These are phyloP conservation scores for Struthidea cinerea DNA, from an alignment of 2,113 vertebrate species.

Conservation along the genomic window DNA sequence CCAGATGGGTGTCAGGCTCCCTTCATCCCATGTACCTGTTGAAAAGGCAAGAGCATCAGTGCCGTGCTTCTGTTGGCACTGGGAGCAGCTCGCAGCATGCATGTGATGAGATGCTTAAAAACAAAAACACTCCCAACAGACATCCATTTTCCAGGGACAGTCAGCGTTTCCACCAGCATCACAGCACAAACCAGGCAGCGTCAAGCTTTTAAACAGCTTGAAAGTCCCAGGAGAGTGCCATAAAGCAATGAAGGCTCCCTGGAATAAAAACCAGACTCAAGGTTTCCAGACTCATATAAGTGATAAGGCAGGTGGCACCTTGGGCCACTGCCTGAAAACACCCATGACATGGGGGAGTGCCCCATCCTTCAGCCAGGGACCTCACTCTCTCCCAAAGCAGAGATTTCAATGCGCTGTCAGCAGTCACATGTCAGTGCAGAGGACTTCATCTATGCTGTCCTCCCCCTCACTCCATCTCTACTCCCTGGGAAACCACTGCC, in stretches of 20 bases:
- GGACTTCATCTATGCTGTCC: too few relatives aligned
- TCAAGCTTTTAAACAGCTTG: not conserved
- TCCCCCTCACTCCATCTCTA: not conserved
- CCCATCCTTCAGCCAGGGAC: not conserved
- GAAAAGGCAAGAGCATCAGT: not conserved
- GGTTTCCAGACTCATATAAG: not conserved
- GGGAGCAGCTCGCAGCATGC: not conserved
- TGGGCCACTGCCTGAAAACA: not conserved
- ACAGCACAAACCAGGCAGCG: not conserved
- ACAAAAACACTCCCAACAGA: not conserved
- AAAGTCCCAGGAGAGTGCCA: not conserved
- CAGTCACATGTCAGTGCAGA: not conserved
- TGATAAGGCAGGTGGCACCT: not conserved
- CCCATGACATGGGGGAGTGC: rapidly evolving
- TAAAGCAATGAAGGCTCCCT: not conserved
- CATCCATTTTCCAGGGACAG: not conserved
- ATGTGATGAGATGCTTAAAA: not conserved
- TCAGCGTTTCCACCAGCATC: not conserved
- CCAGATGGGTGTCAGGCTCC: not conserved
- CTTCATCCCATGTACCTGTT: conserved; percentile 34
- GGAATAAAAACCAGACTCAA: not conserved
- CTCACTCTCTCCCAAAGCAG: not conserved
- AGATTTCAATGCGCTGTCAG: not conserved
- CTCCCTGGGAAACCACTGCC: not conserved
- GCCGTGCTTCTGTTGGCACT: not conserved